Evolutionary conservation across 2,888 invertebrate species (phyloP), one percentile per base, ranked within the genome.

Genomic region (Phengaris arion): DNA sequence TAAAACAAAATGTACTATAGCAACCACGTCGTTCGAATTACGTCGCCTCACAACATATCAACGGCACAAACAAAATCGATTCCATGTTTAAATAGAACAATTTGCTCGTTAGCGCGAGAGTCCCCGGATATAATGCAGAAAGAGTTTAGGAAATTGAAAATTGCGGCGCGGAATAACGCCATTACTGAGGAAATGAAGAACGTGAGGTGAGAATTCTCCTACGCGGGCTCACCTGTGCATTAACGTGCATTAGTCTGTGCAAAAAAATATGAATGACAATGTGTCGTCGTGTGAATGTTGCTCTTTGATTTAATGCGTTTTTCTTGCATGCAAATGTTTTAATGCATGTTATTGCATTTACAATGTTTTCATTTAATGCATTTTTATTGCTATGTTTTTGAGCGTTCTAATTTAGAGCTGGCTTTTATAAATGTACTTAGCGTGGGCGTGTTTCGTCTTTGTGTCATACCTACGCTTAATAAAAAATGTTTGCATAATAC

Each of bases 111-210:
- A 78, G 76, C 77, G 78, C 79, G 82, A 87, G 85, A 85, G 88
- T 85, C 35, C 64, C 64, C 86, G 87, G 88, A 86, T 85, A 86
- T 89, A 86, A 90, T 87, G 83, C 84, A 87, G 85, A 89, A 89
- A 90, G 87, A 89, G 89, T 88, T 89, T 89, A 89, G 91, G 91
- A 91, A 91, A 92, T 92, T 91, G 92, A 92, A 92, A 92, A 91
- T 90, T 91, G 89, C 87, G 90, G 88, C 87, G 85, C 89, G 91
- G 90, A 90, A 88, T 90, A 90, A 91, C 89, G 87, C 90, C 89
- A 92, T 92, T 91, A 91, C 91, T 86, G 86, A 87, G 92, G 92
- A 92, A 92, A 92, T 92, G 90, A 91, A 92, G 84, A 90, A 91
- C 92, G 92, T 89, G 90, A 88, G 87, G 88, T 88, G 89, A 89